Evolutionary conservation across 1,140 invertebrate genomes (phyloP).

Genomic region (Andrena cerasifolii): DNA sequence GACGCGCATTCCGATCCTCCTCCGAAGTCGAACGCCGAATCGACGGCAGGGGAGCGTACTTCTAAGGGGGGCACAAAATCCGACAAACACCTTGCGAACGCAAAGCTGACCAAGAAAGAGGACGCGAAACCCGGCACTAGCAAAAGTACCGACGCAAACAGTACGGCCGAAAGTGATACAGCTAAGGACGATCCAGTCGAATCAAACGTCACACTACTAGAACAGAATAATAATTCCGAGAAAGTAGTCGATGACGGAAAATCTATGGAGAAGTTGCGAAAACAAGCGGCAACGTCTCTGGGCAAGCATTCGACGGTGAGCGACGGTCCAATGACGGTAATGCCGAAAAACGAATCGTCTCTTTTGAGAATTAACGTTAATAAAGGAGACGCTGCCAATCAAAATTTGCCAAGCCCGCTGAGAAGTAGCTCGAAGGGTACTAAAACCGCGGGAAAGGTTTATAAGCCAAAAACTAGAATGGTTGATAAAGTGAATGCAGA

Average conservation of each 20-base stretch:
- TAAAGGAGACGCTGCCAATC: neutral
- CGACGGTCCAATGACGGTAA: neutral
- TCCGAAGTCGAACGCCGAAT: conserved; percentile 4
- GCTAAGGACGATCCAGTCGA: neutral
- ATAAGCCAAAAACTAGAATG: conserved; percentile 69
- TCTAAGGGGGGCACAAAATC: neutral
- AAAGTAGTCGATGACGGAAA: conserved; percentile 2
- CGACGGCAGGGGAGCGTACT: neutral
- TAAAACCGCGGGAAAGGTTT: conserved; percentile 49
- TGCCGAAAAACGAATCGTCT: neutral
- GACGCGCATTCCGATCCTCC: neutral
- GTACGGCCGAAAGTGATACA: neutral
- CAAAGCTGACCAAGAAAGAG: neutral
- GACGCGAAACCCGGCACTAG: conserved; percentile 6
- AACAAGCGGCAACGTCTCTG: neutral
- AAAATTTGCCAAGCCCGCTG: neutral
- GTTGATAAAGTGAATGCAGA: conserved; percentile 69
- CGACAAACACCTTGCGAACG: neutral
- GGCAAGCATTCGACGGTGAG: neutral
- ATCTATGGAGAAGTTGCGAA: neutral
- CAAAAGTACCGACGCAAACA: conserved; percentile 10
- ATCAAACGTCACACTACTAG: neutral
- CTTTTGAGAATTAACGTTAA: conserved; percentile 15
- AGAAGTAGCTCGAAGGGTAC: conserved; percentile 6
- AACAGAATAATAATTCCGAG: conserved; percentile 18